Evolutionary conservation across 2,797 vertebrate species (phyloP).

Genomic region (Carapus acus): DNA sequence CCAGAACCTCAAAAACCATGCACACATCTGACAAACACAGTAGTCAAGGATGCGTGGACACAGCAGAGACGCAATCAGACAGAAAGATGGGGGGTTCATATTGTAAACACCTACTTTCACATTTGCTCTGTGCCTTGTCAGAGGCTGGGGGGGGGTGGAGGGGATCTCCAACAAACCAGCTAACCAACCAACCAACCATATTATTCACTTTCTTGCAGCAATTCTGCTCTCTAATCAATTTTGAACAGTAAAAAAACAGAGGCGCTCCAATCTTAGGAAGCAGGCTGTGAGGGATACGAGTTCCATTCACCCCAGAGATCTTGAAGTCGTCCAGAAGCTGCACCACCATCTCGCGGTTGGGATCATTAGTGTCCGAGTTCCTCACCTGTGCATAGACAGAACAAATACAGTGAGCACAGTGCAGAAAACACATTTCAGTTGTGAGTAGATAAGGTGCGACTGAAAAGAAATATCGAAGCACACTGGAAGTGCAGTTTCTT

Average conservation of each 20-base stretch:
- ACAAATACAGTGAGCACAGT: constrained; percentile 1
- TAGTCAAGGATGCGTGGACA: constrained; percentile 68
- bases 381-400: constrained; percentile 76
- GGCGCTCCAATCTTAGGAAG: background rate
- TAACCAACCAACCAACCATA: too few relatives aligned
- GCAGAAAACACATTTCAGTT: too few relatives aligned
- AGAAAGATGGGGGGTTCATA: constrained; percentile 10
- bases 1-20: constrained; percentile 99
- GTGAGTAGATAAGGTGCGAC: too few relatives aligned
- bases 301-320: constrained; percentile 95
- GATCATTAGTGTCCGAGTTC: constrained; percentile 87
- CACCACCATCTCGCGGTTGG: constrained; percentile 91
- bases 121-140: too few relatives aligned
- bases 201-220: too few relatives aligned
- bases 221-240: too few relatives aligned
- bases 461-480: too few relatives aligned
- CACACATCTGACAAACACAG: constrained; percentile 81
- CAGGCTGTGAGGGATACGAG: constrained; percentile 82
- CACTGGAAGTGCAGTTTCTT: background rate
- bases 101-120: too few relatives aligned
- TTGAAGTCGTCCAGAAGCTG: constrained; percentile 97
- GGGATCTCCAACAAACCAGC: too few relatives aligned
- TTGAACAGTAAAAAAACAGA: too few relatives aligned
- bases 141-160: too few relatives aligned
- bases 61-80: too few relatives aligned